Evolutionary conservation across 2,888 invertebrate genomes (phyloP).

Genomic region (Cryptocephalus moraei): DNA sequence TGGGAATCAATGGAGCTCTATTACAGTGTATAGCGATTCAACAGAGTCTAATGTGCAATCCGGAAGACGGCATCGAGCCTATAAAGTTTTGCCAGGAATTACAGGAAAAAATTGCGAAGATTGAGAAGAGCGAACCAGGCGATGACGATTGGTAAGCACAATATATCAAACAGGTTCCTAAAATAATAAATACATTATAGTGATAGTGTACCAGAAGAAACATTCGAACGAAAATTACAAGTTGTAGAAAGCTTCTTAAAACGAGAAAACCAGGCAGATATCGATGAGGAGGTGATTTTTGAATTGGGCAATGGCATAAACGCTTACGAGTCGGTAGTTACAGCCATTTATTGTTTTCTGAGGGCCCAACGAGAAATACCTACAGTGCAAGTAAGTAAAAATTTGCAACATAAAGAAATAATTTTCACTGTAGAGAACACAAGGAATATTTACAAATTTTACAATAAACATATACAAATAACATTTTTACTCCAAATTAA

Average conservation of each 20-base stretch:
- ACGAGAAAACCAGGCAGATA: constrained; percentile 28
- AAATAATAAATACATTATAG: too few species aligned
- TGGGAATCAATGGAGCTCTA: constrained; percentile 48
- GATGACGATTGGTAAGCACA: constrained; percentile 20
- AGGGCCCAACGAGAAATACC: constrained; percentile 41
- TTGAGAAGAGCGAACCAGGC: constrained; percentile 38
- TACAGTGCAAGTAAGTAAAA: constrained; percentile 36
- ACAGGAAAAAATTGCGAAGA: constrained; percentile 41
- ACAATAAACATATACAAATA: not conserved
- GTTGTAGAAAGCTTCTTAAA: constrained; percentile 42
- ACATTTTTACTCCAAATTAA: not conserved
- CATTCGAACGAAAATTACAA: constrained; percentile 46
- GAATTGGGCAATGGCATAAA: constrained; percentile 49
- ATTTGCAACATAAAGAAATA: not conserved
- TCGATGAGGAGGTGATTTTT: constrained; percentile 42
- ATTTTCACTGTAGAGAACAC: not conserved
- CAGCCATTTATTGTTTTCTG: constrained; percentile 61
- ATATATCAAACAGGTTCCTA: not conserved
- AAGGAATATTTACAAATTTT: not conserved
- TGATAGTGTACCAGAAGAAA: constrained; percentile 12
- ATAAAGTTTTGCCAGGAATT: constrained; percentile 42
- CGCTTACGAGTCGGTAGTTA: constrained; percentile 61
- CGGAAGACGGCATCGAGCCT: constrained; percentile 38
- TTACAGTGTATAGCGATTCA: constrained; percentile 49
- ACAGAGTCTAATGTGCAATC: constrained; percentile 40